phyloP scores from a whole-genome alignment of 2,888 invertebrate species.

The Dryadula phaetusa region DNA sequence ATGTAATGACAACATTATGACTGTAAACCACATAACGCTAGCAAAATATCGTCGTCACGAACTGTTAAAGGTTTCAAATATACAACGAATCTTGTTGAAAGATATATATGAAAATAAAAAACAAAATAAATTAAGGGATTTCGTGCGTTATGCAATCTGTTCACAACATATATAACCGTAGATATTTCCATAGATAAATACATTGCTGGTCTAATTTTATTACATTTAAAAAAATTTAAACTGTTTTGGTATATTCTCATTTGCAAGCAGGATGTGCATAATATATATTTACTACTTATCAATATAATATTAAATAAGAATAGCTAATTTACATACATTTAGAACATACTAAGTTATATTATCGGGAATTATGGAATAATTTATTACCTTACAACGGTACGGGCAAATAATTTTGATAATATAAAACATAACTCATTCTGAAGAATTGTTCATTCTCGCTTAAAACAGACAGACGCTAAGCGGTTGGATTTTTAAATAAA shows the following conservation, averaged over 20 bases:
- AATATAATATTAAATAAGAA: neutral
- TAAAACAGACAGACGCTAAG: conserved; percentile 64
- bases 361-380: neutral
- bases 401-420: neutral
- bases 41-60: conserved; percentile 36
- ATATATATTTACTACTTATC: neutral
- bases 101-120: conserved; percentile 57
- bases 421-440: conserved; percentile 23
- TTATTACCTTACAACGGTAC: neutral
- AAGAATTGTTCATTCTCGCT: conserved; percentile 52
- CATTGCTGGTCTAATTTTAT: no score
- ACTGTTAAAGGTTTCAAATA: conserved; percentile 50
- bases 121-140: conserved; percentile 62
- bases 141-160: conserved; percentile 57
- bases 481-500: conserved; percentile 85
- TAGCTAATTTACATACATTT: no score
- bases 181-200: no score
- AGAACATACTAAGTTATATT: no score
- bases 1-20: conserved; percentile 36
- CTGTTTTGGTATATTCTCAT: no score
- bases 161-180: conserved; percentile 55
- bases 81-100: conserved; percentile 55
- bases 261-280: no score
- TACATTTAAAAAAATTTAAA: no score
- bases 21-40: conserved; percentile 34